These are phyloP conservation scores for Aratinga solstitialis DNA, from an alignment of 2,797 vertebrate species.

Conservation along the genomic window DNA sequence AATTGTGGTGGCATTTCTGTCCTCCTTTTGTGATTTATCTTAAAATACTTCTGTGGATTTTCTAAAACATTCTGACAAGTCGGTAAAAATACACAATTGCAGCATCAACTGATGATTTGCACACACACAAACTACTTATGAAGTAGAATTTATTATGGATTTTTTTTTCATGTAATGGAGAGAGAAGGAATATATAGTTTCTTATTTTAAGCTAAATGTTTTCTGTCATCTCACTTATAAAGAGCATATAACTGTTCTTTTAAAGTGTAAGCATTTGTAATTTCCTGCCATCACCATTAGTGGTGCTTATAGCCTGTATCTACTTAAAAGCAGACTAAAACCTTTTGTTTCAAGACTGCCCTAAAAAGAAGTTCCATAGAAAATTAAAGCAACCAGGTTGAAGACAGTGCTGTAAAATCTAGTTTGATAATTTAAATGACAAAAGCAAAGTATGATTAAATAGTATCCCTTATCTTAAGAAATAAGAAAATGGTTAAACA, in stretches of 20 bases:
- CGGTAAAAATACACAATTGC: not conserved
- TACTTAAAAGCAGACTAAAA: not conserved
- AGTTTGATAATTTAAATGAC: not conserved
- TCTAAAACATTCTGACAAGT: not conserved
- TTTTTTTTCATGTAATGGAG: not conserved
- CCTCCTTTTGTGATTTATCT: not conserved
- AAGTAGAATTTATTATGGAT: not conserved
- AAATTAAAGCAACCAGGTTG: not conserved
- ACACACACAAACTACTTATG: rapidly evolving
- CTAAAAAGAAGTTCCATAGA: not conserved
- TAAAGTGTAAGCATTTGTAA: not conserved
- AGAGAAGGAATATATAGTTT: not conserved
- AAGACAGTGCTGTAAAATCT: not conserved
- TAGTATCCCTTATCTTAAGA: not conserved
- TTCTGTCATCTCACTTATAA: not conserved
- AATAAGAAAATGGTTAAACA: not conserved
- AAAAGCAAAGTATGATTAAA: not conserved
- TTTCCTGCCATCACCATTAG: not conserved
- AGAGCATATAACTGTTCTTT: not conserved
- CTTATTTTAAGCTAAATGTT: not conserved
- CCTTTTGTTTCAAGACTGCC: not conserved
- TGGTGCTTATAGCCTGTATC: not conserved
- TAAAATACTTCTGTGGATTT: not conserved
- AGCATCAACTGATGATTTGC: not conserved
- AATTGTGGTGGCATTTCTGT: not conserved